Conservation (phyloP, 2,113 vertebrate species). For the Cyanistes caeruleus region DNA sequence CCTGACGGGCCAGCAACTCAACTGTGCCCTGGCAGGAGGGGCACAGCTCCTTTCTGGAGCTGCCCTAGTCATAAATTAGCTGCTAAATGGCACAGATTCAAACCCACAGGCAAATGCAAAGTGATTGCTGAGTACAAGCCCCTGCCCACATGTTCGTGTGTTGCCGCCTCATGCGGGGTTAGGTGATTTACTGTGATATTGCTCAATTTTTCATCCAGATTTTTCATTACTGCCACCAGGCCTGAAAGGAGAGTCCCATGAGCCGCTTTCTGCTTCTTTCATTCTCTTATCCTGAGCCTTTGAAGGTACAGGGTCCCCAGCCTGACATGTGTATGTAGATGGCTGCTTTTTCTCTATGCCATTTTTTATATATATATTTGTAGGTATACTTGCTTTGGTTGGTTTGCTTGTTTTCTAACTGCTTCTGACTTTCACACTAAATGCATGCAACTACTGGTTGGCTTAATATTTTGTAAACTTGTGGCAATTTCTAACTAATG, state of each 20-base stretch:
- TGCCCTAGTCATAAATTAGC: neutral
- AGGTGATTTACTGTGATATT: conserved; percentile 65
- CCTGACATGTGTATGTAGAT: conserved; percentile 58
- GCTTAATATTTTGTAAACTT: conserved; percentile 52
- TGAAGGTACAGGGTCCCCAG: conserved; percentile 74
- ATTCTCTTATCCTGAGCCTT: conserved; percentile 69
- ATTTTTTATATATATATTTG: conserved; percentile 33
- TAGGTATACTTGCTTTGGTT: conserved; percentile 65
- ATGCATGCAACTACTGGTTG: conserved; percentile 67
- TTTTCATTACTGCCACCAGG: conserved; percentile 71
- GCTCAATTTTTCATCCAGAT: conserved; percentile 70
- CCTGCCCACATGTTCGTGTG: neutral
- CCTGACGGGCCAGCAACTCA: neutral
- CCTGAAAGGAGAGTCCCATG: conserved; percentile 70
- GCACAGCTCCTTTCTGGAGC: neutral
- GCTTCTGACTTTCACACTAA: conserved; percentile 75
- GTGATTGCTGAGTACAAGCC: neutral
- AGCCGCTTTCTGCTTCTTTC: conserved; percentile 71
- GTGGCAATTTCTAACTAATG: conserved; percentile 26
- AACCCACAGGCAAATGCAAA: neutral
- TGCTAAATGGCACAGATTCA: neutral
- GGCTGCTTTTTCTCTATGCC: conserved; percentile 66
- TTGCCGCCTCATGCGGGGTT: neutral
- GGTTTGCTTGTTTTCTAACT: conserved; percentile 66
- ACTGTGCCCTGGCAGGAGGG: neutral